Evolutionary conservation across 1,140 invertebrate genomes (phyloP), one percentile per base, ranked within the genome.

Genomic region (Drosophila rhopaloa): DNA sequence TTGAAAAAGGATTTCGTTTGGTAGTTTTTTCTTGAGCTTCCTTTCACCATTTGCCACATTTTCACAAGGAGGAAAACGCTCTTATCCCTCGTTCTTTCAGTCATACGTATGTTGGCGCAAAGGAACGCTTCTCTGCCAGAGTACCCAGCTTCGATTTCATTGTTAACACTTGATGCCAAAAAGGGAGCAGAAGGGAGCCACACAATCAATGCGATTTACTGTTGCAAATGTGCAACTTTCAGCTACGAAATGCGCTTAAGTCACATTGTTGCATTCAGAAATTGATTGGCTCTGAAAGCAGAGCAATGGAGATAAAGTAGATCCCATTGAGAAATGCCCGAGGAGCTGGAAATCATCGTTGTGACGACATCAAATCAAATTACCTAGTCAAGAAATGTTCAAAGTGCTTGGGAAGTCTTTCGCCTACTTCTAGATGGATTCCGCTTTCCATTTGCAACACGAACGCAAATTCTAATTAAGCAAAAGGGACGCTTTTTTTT

Each of bases 251-350:
- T 61, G 56, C 50, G 70, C 68, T 73, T 46, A 47, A 63, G 43
- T 70, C 40, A 79, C 80, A 82, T 70, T 83, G 80, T 83, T 84
- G 81, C 81, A 76, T 67, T 57, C 56, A 74, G 58, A 40, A 72
- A 71, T 79, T 66, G 70, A 75, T 72, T 79, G 72, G 72, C 70
- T 53, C 44, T 40, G 37, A 50, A 16, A 13, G 8, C 10, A 19
- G 8, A 56, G 54, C 53, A 8, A 14, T 9, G 2, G 5, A 14
- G 9, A 40, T 32, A 48, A 66, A 32, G 10, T 35, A 65, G 16
- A 71, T 68, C 19, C 11, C 37, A 41, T 37, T 56, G 61, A 38
- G 29, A 60, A 24, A 37, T 13, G 61, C 29, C 11, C 14, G 8
- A 7, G 9, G n/a, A 67, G 43, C 58, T 71, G 43, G 53, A 48